Evolutionary conservation across 1,140 invertebrate species (phyloP), one percentile per base, ranked within the genome.

Genomic region (Lepidurus packardi): DNA sequence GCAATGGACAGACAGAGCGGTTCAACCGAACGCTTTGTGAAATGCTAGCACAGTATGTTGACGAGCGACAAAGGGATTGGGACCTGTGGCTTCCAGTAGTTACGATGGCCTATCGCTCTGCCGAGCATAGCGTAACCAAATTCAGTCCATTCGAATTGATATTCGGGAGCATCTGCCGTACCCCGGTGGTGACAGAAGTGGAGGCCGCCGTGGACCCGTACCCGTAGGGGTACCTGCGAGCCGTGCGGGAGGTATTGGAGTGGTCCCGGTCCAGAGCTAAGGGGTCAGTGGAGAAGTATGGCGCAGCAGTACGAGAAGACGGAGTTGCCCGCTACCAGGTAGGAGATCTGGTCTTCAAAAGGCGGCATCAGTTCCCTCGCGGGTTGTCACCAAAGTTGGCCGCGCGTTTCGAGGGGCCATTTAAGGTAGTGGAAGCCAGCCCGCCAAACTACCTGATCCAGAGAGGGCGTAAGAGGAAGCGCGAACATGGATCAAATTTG

Each of bases 21-120:
- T 81, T 82, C 25, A 84, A 83, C 78, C 43, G 79, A 21, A 83
- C 84, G n/a, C 73, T 83, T 1, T 25, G 77, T 34, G 73, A 80
- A 13, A 81, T 81, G 81, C 77, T 83, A 11, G 47, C 79, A 10
- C 53, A 78, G 13, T 81, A 79, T 47, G 24, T n/a, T 6, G 9
- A 16, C 9, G 25, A 74, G 16, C 41, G 34, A 24, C 34, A 42
- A 21, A 41, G 3, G 16, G 24, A 6, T n/a, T 79, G 78, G 78
- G 74, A 79, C 42, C 9, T 47, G 10, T 76, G 21, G 34, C 21
- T 76, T 42, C 75, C 75, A 9, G 34, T 43, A 1, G 34, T 76
- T 10, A 21, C 43, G 10, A 13, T 76, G 11, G 75, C 75, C 25
- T 76, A 43, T 21, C 21, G 75, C 11, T 24, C 13, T 11, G 53